These are phyloP conservation scores for Cynodonichthys magdalenae DNA, from an alignment of 2,797 vertebrate genomes.

Conservation along the genomic window DNA sequence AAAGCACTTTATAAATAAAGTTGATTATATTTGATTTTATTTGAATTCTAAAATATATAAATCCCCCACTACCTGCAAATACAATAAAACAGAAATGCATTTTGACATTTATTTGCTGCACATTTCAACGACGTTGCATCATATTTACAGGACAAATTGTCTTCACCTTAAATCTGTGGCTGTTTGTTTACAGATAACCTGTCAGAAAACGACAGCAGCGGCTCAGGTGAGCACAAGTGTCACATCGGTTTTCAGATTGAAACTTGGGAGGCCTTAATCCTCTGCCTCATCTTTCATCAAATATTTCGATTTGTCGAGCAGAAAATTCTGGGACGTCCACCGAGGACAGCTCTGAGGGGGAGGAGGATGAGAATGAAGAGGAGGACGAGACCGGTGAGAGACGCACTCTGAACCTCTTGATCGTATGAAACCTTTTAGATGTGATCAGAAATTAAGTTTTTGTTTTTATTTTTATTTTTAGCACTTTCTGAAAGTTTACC, in stretches of 20 bases:
- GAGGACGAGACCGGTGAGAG: slow-evolving; percentile 62
- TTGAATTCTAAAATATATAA: not conserved
- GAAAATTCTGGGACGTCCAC: slow-evolving; percentile 61
- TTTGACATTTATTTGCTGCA: not conserved
- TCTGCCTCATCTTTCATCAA: not conserved
- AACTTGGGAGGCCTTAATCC: no score
- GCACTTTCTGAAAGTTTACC: no score
- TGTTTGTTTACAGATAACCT: slow-evolving; percentile 62
- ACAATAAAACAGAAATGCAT: slow-evolving; percentile 1
- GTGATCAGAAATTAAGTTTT: no score
- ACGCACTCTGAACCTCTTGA: not conserved
- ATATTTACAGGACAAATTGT: not conserved
- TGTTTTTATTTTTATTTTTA: no score
- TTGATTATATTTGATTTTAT: no score
- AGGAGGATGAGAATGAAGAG: slow-evolving; percentile 39
- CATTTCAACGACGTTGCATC: slow-evolving; percentile 4
- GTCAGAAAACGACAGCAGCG: slow-evolving; percentile 63
- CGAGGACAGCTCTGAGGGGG: slow-evolving; percentile 74
- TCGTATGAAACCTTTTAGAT: not conserved
- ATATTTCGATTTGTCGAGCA: slow-evolving; percentile 26
- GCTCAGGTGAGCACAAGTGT: slow-evolving; percentile 62
- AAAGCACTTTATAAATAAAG: no score
- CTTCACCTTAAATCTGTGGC: slow-evolving; percentile 5
- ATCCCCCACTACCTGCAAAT: slow-evolving; percentile 2
- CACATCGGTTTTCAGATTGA: not conserved